Evolutionary conservation across 2,797 vertebrate species (phyloP), one percentile per base, ranked within the genome.

Genomic region (Margarornis squamiger): DNA sequence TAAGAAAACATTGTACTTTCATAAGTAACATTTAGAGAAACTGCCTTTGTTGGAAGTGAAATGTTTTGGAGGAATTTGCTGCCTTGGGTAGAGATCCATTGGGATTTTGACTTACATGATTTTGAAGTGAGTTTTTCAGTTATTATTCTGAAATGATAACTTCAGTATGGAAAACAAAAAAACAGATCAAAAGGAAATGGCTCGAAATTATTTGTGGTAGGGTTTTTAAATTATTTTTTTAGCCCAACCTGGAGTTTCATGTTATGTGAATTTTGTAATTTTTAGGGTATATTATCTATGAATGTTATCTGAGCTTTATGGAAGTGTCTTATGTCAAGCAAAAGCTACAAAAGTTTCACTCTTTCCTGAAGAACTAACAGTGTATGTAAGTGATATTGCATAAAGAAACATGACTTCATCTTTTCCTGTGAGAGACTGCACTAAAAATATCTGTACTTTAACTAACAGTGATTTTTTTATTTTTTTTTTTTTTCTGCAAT

Each of bases 121-220:
- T 91, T 85, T 68, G 16, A 77, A 57, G 9, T 10, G 14, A 5
- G 1, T 66, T 79, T 68, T 85, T 58, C 7, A 34, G 27, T 29
- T 43, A 8, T 5, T 74, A 32, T 34, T 57, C 14, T 49, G 32
- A 65, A 90, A 68, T 38, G 0, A 46, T 24, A 52, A 61, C 7
- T 89, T 87, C 9, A 65, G 49, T 27, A 38, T 10, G 2, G 13
- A n/a, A 86, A 88, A 81, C 24, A 0, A 77, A 63, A 49, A 43
- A 45, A 12, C 12, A 80, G 23, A 67, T 36, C 1, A 55, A 68
- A 77, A 52, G 0, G 1, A 77, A 61, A 76, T 2, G 0, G 1
- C 6, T 86, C 49, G 1, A 68, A 79, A 63, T 68, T 2, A 36
- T 65, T 74, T 5, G 7, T 13, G 24, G 0, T 5, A 7, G 2